Conservation (phyloP, 2,888 invertebrate species). For the Machimus rusticus region DNA sequence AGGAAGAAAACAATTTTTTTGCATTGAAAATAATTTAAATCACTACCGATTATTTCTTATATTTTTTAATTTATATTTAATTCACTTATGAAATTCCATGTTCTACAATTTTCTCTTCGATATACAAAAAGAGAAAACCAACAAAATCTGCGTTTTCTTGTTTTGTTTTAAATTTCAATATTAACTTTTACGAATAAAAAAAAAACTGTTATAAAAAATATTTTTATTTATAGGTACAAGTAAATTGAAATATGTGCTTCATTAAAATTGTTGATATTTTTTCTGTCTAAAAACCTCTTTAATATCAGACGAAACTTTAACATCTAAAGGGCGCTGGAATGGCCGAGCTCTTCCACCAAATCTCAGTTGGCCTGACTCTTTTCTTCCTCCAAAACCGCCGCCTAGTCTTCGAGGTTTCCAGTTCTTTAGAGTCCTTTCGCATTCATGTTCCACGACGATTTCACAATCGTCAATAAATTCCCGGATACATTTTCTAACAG, state of each 20-base stretch:
- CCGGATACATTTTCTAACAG: conserved; percentile 69
- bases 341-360: conserved; percentile 85
- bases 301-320: conserved; percentile 52
- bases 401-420: conserved; percentile 88
- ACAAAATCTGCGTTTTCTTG: too few species aligned
- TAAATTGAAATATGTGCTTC: not conserved
- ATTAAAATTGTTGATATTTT: conserved; percentile 23
- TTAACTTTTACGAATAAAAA: too few species aligned
- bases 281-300: conserved; percentile 51
- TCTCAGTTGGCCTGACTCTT: conserved; percentile 85
- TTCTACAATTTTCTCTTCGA: too few species aligned
- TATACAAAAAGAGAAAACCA: too few species aligned
- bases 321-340: conserved; percentile 71
- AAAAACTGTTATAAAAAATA: too few species aligned
- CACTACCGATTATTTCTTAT: not conserved
- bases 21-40: not conserved
- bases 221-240: not conserved
- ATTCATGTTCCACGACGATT: conserved; percentile 81
- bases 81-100: not conserved
- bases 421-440: conserved; percentile 73
- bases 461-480: conserved; percentile 71
- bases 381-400: conserved; percentile 86
- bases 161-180: too few species aligned
- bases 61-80: not conserved
- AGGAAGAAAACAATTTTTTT: not conserved